These are phyloP conservation scores for Eulemur mongoz DNA, from an alignment of 2,797 vertebrate species.

Conservation along the genomic window DNA sequence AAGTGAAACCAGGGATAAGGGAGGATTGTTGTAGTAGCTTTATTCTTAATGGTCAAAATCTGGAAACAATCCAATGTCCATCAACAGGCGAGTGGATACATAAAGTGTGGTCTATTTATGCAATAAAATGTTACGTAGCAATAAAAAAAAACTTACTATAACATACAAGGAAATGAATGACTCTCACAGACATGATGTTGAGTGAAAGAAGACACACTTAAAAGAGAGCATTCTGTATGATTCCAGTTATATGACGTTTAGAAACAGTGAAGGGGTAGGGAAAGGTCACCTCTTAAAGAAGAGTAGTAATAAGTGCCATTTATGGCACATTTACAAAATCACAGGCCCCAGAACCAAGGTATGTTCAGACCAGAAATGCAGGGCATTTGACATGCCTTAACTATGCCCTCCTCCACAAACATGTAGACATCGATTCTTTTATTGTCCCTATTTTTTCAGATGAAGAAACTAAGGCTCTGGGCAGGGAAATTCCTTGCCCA, in stretches of 20 bases:
- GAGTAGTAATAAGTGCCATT: not conserved
- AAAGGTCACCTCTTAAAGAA: not conserved
- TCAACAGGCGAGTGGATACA: not conserved
- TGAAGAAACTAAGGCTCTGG: not conserved
- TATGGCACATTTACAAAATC: not conserved
- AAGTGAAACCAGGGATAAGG: not conserved
- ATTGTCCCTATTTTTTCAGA: not conserved
- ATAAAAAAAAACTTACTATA: not conserved
- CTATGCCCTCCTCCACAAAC: not conserved
- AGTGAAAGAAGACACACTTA: not conserved
- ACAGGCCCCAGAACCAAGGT: not conserved
- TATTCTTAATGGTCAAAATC: not conserved
- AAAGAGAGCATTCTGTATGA: not conserved
- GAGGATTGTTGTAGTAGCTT: not conserved
- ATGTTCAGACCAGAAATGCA: no score
- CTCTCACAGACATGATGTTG: not conserved
- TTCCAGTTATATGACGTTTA: not conserved
- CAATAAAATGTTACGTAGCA: not conserved
- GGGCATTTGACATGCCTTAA: not conserved
- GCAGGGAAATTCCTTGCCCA: no score
- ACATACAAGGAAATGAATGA: not conserved
- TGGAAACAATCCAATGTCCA: not conserved
- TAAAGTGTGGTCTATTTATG: not conserved
- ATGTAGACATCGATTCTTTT: rapidly evolving
- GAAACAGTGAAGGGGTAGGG: no score